These are phyloP conservation scores for Tinea trinotella DNA, from an alignment of 2,888 invertebrate species.

Conservation along the genomic window DNA sequence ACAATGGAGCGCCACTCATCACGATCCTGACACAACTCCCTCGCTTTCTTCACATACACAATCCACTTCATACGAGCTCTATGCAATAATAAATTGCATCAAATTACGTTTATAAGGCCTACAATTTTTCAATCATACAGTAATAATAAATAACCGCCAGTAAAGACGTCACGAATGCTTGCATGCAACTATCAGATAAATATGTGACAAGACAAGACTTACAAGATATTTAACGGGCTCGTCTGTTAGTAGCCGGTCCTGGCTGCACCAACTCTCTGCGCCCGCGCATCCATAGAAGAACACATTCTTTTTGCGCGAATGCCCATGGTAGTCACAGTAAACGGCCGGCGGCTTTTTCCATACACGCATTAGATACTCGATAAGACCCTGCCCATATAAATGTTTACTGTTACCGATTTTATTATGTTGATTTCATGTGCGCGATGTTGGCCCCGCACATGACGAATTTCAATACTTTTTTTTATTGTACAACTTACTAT, in stretches of 20 bases:
- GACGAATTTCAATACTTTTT: too few species aligned
- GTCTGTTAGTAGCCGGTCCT: slow-evolving; percentile 69
- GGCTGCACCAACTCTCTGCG: slow-evolving; percentile 77
- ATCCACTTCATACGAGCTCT: too few species aligned
- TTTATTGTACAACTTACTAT: too few species aligned
- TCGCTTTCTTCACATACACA: too few species aligned
- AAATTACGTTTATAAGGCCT: too few species aligned
- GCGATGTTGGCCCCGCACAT: too few species aligned
- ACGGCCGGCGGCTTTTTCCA: slow-evolving; percentile 74
- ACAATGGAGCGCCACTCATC: too few species aligned
- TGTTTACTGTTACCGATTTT: slow-evolving; percentile 8
- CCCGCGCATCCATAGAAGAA: slow-evolving; percentile 88
- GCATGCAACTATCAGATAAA: background rate
- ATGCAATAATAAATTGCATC: too few species aligned
- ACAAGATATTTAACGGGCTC: slow-evolving; percentile 75
- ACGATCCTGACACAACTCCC: too few species aligned
- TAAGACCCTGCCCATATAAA: slow-evolving; percentile 57
- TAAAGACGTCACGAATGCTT: background rate
- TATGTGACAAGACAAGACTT: slow-evolving; percentile 31
- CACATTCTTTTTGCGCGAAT: slow-evolving; percentile 87
- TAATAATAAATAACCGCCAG: too few species aligned
- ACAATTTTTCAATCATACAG: too few species aligned
- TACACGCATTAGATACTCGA: slow-evolving; percentile 74
- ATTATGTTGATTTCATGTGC: slow-evolving; percentile 2
- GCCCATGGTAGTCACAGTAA: slow-evolving; percentile 86